Evolutionary conservation across 35 echinoderm and acorn worm genomes (phyloP), one percentile per base, ranked within the genome.

Genomic region (Holothuria glaberrima): DNA sequence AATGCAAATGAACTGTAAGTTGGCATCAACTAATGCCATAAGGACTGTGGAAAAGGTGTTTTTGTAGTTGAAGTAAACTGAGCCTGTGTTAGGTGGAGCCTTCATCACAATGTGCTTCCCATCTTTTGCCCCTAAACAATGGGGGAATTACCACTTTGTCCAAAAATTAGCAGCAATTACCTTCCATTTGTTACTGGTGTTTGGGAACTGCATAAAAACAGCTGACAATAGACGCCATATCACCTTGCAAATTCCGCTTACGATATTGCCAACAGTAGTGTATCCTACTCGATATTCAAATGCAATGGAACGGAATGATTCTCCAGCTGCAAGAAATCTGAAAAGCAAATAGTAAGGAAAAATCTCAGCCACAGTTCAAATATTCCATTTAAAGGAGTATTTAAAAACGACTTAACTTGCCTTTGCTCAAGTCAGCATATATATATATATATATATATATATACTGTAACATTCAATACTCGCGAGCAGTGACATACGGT

Each of bases 11-110:
- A 91, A 83, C n/a, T 71, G 21, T 26, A 82, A 69, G 46, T 91
- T 50, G 4, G 89, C 89, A 71, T 91, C 89, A 68, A 83, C 89
- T 16, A 83, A n/a, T n/a, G n/a, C n/a, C n/a, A n/a, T n/a, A n/a
- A n/a, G n/a, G n/a, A n/a, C n/a, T n/a, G n/a, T n/a, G 29, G 54
- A 66, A 44, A 26, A 67, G 22, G 78, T 71, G 12, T 59, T 30
- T 20, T 91, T 91, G 46, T 84, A 91, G 32, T 91, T 91, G 54
- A 30, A 83, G 30, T 25, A 71, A 10, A 71, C 20, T 28, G 38
- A 88, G 22, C 86, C 86, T 22, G 86, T 32, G 5, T 71, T 88
- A 4, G 0, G 20, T 41, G 64, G 86, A 25, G 25, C 38, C 14
- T 30, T 22, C 59, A 63, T 63, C 21, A 48, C 36, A 24, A 88